phyloP scores from a whole-genome alignment of 2,113 vertebrate species.

The Entomyzon cyanotis region DNA sequence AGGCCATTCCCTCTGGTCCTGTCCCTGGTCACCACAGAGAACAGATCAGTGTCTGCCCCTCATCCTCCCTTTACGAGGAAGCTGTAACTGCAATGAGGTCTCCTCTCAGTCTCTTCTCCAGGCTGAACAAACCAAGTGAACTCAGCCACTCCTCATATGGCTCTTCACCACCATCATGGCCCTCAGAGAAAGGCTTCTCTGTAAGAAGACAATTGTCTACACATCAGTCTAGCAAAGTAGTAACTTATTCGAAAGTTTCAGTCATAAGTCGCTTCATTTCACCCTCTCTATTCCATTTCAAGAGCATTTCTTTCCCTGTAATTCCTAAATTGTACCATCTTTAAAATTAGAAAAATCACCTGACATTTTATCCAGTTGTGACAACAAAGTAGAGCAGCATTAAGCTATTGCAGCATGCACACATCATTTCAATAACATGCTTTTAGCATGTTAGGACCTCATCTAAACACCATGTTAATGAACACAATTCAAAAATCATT shows the following conservation, averaged over 20 bases:
- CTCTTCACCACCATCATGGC: background rate
- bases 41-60: background rate
- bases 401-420: background rate
- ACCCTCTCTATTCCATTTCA: background rate
- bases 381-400: background rate
- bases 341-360: background rate
- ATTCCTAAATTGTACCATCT: background rate
- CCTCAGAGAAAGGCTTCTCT: background rate
- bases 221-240: background rate
- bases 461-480: background rate
- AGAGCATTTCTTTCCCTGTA: background rate
- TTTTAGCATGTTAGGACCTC: background rate
- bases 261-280: background rate
- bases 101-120: background rate
- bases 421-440: background rate
- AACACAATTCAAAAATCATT: background rate
- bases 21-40: background rate
- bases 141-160: background rate
- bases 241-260: background rate
- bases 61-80: rapidly evolving
- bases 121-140: background rate
- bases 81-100: background rate
- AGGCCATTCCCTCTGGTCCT: background rate
- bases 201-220: background rate
- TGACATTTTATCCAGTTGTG: background rate